phyloP scores from a whole-genome alignment of 2,888 invertebrate species.

The Tribolium freemani region DNA sequence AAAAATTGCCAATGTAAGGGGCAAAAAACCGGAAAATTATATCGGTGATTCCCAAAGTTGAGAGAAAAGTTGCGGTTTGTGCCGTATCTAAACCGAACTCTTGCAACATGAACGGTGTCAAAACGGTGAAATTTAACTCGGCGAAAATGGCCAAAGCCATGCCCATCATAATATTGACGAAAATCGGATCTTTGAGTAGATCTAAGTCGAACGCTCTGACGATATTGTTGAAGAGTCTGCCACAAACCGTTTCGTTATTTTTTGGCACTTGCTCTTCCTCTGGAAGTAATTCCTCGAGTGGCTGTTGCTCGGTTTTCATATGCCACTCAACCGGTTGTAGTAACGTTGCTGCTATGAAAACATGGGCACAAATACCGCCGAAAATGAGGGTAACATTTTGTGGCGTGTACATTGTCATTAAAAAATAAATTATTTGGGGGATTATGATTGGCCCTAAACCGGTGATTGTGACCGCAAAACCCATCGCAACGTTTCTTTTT shows the following conservation, averaged over 20 bases:
- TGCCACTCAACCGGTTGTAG: constrained; percentile 80
- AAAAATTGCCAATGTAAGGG: constrained; percentile 77
- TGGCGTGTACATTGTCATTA: constrained; percentile 72
- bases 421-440: constrained; percentile 73
- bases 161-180: constrained; percentile 78
- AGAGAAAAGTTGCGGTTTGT: constrained; percentile 76
- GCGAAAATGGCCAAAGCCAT: constrained; percentile 78
- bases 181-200: constrained; percentile 76
- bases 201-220: constrained; percentile 76
- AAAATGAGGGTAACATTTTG: constrained; percentile 76
- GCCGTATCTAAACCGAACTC: constrained; percentile 74
- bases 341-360: constrained; percentile 72
- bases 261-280: constrained; percentile 17
- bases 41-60: constrained; percentile 70
- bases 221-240: constrained; percentile 53
- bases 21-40: constrained; percentile 75
- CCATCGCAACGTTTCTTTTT: constrained; percentile 74
- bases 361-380: constrained; percentile 75
- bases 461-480: constrained; percentile 76
- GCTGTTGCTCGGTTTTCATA: constrained; percentile 62
- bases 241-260: constrained; percentile 1
- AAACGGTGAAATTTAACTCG: constrained; percentile 77
- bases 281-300: constrained; percentile 21
- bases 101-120: constrained; percentile 77
- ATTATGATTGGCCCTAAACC: constrained; percentile 78